phyloP scores from a whole-genome alignment of 1,140 invertebrate genomes.

The Lamellibrachia luymesi region DNA sequence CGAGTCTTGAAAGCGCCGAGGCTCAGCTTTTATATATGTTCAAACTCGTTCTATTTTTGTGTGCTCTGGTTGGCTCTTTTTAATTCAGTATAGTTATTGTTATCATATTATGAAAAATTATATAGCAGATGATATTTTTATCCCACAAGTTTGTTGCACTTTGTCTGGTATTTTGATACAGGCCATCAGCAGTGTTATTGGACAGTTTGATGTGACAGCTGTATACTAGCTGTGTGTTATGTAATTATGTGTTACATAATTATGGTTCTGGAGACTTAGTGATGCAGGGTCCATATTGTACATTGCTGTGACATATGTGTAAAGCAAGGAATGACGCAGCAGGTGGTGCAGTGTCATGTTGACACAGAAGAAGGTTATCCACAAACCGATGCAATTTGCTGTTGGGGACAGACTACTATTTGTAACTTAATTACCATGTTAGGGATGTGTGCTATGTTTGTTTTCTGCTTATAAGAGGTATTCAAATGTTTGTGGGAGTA shows the following conservation, averaged over 20 bases:
- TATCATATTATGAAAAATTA: too few species aligned
- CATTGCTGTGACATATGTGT: neutral
- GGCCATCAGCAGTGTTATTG: neutral
- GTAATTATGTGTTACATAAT: neutral
- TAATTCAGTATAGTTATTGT: too few species aligned
- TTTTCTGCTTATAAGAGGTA: too few species aligned
- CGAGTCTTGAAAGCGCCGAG: too few species aligned
- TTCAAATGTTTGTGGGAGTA: too few species aligned
- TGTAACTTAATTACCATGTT: too few species aligned
- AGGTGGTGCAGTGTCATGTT: neutral
- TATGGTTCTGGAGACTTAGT: neutral
- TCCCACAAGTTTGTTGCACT: too few species aligned
- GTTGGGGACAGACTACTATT: neutral
- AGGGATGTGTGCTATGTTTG: too few species aligned
- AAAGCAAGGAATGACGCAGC: neutral
- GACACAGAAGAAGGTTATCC: neutral
- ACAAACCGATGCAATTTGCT: neutral
- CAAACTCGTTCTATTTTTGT: too few species aligned
- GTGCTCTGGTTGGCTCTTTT: too few species aligned
- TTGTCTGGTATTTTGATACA: neutral
- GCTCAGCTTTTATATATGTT: too few species aligned
- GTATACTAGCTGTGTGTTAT: neutral
- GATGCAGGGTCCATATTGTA: neutral
- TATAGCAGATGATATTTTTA: too few species aligned
- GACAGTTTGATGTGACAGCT: neutral